phyloP scores from a whole-genome alignment of 2,888 invertebrate genomes.

The Phytoseiulus persimilis region DNA sequence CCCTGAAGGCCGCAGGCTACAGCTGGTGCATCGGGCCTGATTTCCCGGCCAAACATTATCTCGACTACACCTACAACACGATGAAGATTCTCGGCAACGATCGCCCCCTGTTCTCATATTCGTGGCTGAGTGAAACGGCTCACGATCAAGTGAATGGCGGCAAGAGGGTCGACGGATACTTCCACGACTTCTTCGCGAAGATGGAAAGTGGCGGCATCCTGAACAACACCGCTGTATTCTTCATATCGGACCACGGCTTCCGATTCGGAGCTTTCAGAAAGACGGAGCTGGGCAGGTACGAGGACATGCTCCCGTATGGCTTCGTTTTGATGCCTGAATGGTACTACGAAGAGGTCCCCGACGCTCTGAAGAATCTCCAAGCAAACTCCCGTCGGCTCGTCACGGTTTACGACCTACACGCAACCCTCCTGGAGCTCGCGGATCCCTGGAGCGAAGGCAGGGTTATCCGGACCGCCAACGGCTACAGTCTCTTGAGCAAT shows the following conservation, averaged over 20 bases:
- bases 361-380: constrained; percentile 19
- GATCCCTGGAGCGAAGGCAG: constrained; percentile 26
- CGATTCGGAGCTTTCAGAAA: constrained; percentile 18
- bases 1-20: not conserved
- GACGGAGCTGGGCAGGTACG: constrained; percentile 9
- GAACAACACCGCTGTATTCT: constrained; percentile 25
- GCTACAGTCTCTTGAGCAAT: constrained; percentile 36
- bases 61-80: constrained; percentile 31
- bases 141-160: constrained; percentile 20
- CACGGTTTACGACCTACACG: constrained; percentile 23
- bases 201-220: constrained; percentile 18
- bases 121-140: constrained; percentile 30
- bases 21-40: constrained; percentile 32
- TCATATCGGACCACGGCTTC: constrained; percentile 31
- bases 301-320: constrained; percentile 16
- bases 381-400: constrained; percentile 16
- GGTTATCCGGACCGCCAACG: constrained; percentile 14
- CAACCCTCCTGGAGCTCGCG: constrained; percentile 29
- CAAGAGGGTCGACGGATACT: constrained; percentile 15
- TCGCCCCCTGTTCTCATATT: constrained; percentile 20
- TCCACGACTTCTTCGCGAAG: constrained; percentile 20
- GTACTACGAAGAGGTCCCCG: constrained; percentile 13
- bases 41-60: constrained; percentile 21
- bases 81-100: constrained; percentile 35
- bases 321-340: constrained; percentile 24